Evolutionary conservation across 2,113 vertebrate species (phyloP).

Genomic region (Motacilla alba): DNA sequence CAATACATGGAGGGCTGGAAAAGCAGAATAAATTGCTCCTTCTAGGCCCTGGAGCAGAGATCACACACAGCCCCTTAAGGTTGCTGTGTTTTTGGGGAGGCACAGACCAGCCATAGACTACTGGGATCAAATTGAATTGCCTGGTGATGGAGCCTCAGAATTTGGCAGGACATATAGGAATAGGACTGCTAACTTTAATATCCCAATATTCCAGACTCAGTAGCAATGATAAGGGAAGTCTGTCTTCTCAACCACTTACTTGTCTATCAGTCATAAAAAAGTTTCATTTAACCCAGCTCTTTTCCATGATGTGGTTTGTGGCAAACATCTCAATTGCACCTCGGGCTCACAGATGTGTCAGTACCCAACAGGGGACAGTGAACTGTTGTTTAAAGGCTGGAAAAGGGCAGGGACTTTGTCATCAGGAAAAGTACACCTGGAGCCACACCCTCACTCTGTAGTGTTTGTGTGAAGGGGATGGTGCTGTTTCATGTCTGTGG

Average conservation of each 20-base stretch:
- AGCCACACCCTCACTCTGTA: not conserved
- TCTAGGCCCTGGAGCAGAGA: not conserved
- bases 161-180: not conserved
- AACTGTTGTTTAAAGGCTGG: not conserved
- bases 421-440: not conserved
- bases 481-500: not conserved
- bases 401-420: slow-evolving; percentile 8
- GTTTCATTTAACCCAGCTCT: not conserved
- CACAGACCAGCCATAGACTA: not conserved
- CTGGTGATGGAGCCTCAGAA: not conserved
- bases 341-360: not conserved
- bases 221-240: not conserved
- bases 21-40: not conserved
- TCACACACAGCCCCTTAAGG: not conserved
- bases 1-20: not conserved
- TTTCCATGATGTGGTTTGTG: not conserved
- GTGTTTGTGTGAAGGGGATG: not conserved
- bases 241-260: not conserved
- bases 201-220: not conserved
- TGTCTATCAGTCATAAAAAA: not conserved
- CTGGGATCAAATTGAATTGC: not conserved
- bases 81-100: not conserved
- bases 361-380: not conserved
- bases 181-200: not conserved
- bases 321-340: not conserved